A percentile compares a stretch with the other conserved stretches of the same genome.
Evolutionary conservation across 2,888 invertebrate species (phyloP).

Genomic region (Andrena bucephala): DNA sequence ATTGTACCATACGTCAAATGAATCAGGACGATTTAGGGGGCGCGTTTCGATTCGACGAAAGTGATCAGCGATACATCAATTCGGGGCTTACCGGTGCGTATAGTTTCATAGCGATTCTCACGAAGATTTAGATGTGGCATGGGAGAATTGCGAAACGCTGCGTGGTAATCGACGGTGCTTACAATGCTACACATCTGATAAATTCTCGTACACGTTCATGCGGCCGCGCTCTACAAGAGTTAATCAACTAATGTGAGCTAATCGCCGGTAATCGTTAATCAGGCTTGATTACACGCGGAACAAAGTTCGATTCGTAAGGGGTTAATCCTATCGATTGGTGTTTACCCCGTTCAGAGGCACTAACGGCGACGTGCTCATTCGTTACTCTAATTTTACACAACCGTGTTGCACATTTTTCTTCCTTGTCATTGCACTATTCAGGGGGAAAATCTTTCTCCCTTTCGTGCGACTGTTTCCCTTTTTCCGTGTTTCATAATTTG

Average conservation of each 20-base stretch:
- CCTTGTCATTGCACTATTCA: neutral
- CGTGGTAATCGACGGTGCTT: slow-evolving; percentile 61
- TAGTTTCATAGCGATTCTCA: slow-evolving; percentile 50
- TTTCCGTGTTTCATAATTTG: neutral
- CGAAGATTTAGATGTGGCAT: slow-evolving; percentile 51
- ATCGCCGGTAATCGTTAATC: slow-evolving; percentile 69
- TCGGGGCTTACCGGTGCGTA: slow-evolving; percentile 44
- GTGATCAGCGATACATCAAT: slow-evolving; percentile 39
- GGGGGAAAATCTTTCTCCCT: neutral
- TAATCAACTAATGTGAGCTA: slow-evolving; percentile 71
- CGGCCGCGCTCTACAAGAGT: slow-evolving; percentile 52
- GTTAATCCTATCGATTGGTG: slow-evolving; percentile 62
- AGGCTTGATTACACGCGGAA: slow-evolving; percentile 64
- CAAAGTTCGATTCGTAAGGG: slow-evolving; percentile 63
- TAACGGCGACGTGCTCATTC: slow-evolving; percentile 46
- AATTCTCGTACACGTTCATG: slow-evolving; percentile 47
- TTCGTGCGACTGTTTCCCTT: neutral
- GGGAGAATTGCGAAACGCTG: slow-evolving; percentile 49
- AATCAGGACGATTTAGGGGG: slow-evolving; percentile 15
- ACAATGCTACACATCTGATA: slow-evolving; percentile 63
- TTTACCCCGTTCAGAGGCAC: slow-evolving; percentile 25
- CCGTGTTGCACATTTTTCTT: neutral
- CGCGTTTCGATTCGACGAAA: slow-evolving; percentile 20
- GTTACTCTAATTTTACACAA: slow-evolving; percentile 24
- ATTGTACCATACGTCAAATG: neutral